Evolutionary conservation across 2,888 invertebrate genomes (phyloP), one percentile per base, ranked within the genome.

Genomic region (Drosophila neonasuta): DNA sequence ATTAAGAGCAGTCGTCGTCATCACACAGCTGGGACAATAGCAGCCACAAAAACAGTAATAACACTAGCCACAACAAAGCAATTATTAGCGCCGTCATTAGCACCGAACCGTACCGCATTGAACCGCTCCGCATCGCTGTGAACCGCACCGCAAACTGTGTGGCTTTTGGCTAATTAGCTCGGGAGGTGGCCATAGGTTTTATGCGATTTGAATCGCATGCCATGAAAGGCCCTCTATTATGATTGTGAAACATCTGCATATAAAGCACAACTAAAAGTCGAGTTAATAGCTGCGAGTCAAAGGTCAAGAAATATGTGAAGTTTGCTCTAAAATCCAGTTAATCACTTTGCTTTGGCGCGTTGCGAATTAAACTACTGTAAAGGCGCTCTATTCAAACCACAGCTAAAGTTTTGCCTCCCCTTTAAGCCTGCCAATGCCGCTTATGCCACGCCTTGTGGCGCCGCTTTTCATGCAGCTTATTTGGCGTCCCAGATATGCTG

Each of bases 1-100:
- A 56, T 48, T 49, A 54, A 42, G 56, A 59, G 56, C 72, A 44
- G 51, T 11, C 60, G 42, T 44, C 55, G 48, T 11, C 60, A 49
- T 41, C 55, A 42, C 55, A 71, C 55, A 58, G 42, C 61, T 61
- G 60, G 41, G 36, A 69, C 44, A 62, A 71, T 58, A 49, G 39
- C 65, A 54, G 24, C 24, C 24, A 24, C 36, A 56, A 44, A 34
- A 58, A n/a, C 55, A 51, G 54, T 44, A 55, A 51, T 46, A 64
- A 66, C 59, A 55, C 51, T n/a, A 64, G 68, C 69, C 73, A 75
- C 72, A 76, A 77, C 75, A 84, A 77, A 81, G 71, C 75, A 77
- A 81, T 80, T 80, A 80, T 80, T 80, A 68, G 83, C 79, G 73
- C 56, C 70, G 78, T 78, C 79, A 82, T 80, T 80, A 82, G 73